phyloP scores from a whole-genome alignment of 2,113 vertebrate genomes.

The Sardina pilchardus region DNA sequence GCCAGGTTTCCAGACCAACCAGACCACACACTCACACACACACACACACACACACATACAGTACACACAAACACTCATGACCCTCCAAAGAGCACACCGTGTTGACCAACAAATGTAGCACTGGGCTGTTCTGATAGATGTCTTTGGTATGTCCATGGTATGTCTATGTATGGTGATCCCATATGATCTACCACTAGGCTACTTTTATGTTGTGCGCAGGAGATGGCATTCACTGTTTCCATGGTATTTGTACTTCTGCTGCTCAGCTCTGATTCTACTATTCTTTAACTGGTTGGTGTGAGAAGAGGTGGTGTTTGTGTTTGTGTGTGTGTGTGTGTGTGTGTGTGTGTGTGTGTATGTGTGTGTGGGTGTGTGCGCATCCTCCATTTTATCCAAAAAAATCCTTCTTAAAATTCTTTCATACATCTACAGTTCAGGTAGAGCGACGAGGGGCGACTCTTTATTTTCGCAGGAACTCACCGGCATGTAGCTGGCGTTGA shows the following conservation, averaged over 20 bases:
- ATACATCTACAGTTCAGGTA: too few relatives aligned
- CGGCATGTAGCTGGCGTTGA: conserved; percentile 95
- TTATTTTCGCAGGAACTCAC: conserved; percentile 67
- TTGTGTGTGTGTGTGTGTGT: conserved; percentile 19
- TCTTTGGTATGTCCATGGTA: too few relatives aligned
- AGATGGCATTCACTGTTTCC: neutral
- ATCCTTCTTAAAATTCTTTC: too few relatives aligned
- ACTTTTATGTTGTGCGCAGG: neutral
- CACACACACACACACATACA: neutral
- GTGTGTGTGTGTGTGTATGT: conserved; percentile 18
- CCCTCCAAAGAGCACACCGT: neutral
- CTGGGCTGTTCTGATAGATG: neutral
- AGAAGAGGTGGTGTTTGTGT: neutral
- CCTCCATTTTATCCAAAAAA: too few relatives aligned
- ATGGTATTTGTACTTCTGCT: neutral
- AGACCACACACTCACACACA: neutral
- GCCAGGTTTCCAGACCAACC: neutral
- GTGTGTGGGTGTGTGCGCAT: neutral
- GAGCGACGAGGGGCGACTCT: too few relatives aligned
- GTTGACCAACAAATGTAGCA: neutral
- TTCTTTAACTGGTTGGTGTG: neutral
- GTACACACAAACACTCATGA: neutral
- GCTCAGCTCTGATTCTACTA: neutral
- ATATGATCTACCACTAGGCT: neutral
- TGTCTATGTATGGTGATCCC: neutral